Evolutionary conservation across 1,140 invertebrate genomes (phyloP), one percentile per base, ranked within the genome.

Genomic region (Tyrophagus putrescentiae): DNA sequence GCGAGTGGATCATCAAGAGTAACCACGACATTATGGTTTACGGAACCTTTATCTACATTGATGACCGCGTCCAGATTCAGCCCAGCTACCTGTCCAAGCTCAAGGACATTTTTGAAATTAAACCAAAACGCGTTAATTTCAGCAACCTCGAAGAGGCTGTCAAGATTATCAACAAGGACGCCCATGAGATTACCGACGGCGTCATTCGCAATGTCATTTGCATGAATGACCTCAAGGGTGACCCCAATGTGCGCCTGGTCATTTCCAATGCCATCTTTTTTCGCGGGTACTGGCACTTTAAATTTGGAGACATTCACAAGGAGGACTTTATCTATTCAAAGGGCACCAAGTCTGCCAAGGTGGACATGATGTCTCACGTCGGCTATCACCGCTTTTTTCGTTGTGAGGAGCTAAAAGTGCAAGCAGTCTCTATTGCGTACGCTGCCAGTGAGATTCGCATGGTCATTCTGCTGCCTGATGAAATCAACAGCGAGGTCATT

Each of bases 101-200:
- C 23, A 31, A 39, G 25, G 29, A 64, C 31, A 31, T 39, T 53
- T 62, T 61, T 21, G 34, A 63, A 25, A 61, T 45, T 4, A 62
- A 62, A 45, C 60, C 60, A 25, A 62, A 62, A 45, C 62, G 28
- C 4, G 27, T 62, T 18, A 27, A 36, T 25, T 62, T 62, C 57
- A 18, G 13, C 7, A 31, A 63, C 4, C 6, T 59, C 4, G 36
- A 62, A 16, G 3, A 61, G 27, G 21, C 25, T 25, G 29, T 62
- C 25, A 64, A 62, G 23, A 45, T 45, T n/a, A 62, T 62, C 21
- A 62, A 62, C 29, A 45, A 61, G 33, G 60, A 62, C 27, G 42
- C 31, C 9, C 16, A 33, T 29, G 27, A 45, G 61, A 28, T 29
- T n/a, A 62, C 60, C 27, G 60, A 62, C 21, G 53, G 53, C 36